Evolutionary conservation across 2,113 vertebrate species (phyloP).

Genomic region (Osmerus mordax): DNA sequence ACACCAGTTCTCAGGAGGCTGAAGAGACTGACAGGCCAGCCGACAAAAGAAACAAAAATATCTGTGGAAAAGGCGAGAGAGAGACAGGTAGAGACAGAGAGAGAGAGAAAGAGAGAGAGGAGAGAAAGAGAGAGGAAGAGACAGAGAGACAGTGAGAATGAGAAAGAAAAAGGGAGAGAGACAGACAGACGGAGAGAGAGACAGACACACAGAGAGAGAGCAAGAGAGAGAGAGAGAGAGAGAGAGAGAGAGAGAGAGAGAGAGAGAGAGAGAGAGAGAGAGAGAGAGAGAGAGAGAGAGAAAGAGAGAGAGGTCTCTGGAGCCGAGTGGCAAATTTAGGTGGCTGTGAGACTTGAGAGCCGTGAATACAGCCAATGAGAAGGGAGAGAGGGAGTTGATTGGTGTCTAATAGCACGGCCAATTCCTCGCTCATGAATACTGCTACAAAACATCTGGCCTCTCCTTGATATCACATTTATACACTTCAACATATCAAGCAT

Average conservation of each 20-base stretch:
- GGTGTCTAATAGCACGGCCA: slow-evolving; percentile 35
- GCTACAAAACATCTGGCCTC: slow-evolving; percentile 50
- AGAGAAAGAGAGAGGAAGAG: background rate
- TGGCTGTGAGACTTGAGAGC: slow-evolving; percentile 27
- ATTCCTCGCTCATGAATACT: slow-evolving; percentile 48
- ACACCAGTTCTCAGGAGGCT: slow-evolving; percentile 60
- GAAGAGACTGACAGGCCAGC: slow-evolving; percentile 61
- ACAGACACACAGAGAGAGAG: background rate
- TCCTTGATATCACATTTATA: slow-evolving; percentile 44
- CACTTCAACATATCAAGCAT: slow-evolving; percentile 41
- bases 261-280: background rate
- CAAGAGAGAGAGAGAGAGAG: slow-evolving; percentile 36
- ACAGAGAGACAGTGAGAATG: background rate
- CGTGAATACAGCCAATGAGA: slow-evolving; percentile 48
- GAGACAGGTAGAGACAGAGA: background rate
- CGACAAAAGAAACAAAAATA: slow-evolving; percentile 72
- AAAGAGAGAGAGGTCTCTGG: slow-evolving; percentile 1
- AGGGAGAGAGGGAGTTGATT: slow-evolving; percentile 52
- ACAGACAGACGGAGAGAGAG: slow-evolving; percentile 22
- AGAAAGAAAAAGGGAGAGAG: background rate
- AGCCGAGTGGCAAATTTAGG: slow-evolving; percentile 34
- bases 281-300: background rate
- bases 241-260: slow-evolving; percentile 22
- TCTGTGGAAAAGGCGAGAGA: slow-evolving; percentile 22
- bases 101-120: background rate